A percentile compares a stretch with the other conserved stretches of the same genome.
phyloP scores from a whole-genome alignment of 2,113 vertebrate genomes.

The Nestor notabilis region DNA sequence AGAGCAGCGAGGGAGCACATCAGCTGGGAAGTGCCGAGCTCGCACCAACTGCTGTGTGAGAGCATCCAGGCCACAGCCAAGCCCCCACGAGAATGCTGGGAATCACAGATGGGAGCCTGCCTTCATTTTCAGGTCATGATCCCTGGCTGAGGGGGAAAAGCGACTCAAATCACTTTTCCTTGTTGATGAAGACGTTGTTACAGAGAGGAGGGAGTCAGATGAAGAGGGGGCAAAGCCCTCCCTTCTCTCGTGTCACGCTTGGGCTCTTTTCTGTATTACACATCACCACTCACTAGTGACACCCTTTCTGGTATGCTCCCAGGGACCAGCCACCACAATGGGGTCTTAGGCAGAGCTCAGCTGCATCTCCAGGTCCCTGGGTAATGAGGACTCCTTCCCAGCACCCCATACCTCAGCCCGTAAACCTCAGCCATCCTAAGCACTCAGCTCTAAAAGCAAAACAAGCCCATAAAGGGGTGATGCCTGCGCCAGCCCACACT shows the following conservation, averaged over 20 bases:
- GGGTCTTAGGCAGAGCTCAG: neutral
- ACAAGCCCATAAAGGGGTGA: neutral
- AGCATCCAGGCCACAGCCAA: neutral
- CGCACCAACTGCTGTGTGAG: neutral
- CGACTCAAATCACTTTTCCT: neutral
- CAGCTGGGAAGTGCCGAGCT: neutral
- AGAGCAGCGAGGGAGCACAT: neutral
- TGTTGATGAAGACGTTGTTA: neutral
- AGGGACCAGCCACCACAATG: neutral
- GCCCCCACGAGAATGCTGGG: neutral
- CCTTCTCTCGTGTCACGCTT: neutral
- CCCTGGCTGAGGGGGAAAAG: neutral
- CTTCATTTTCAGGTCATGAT: neutral
- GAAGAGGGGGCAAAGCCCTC: fast-evolving
- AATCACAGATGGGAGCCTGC: fast-evolving
- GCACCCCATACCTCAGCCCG: neutral
- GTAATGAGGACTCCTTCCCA: neutral
- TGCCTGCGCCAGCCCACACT: neutral
- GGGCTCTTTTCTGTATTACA: neutral
- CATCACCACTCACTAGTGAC: neutral
- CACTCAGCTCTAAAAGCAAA: neutral
- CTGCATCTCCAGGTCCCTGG: neutral
- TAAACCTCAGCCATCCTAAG: neutral
- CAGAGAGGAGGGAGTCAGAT: neutral
- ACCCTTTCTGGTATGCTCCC: neutral